Evolutionary conservation across 53 echinoderm and acorn worm genomes (phyloP).

Genomic region (Mesocentrotus franciscanus): DNA sequence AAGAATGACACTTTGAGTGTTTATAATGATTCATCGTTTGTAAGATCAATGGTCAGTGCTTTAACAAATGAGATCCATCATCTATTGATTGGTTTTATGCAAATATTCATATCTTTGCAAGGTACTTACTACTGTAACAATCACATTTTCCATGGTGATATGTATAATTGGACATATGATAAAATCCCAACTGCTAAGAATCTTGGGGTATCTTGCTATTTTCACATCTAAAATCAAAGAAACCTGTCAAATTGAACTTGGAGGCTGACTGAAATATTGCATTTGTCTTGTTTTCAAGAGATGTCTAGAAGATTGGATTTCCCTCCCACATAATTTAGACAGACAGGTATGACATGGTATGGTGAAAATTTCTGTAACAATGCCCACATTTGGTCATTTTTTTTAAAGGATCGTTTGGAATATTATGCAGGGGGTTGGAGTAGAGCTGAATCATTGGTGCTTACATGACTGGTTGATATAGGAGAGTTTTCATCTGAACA

Average conservation of each 20-base stretch:
- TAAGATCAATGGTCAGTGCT: conserved; percentile 58
- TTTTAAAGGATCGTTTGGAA: neutral
- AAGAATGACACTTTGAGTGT: conserved; percentile 20
- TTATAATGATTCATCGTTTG: conserved; percentile 39
- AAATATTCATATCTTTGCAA: conserved; percentile 33
- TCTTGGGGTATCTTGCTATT: too few species aligned
- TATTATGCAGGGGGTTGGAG: neutral
- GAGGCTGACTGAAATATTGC: neutral
- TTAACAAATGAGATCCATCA: neutral
- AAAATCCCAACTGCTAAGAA: too few species aligned
- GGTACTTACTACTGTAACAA: neutral
- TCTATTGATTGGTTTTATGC: conserved; percentile 33
- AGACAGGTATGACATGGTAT: too few species aligned
- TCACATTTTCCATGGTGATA: too few species aligned
- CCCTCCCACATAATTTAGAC: neutral
- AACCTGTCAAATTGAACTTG: neutral
- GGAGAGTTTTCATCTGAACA: conserved; percentile 9
- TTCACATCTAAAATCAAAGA: neutral
- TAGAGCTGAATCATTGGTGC: neutral
- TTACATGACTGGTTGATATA: conserved; percentile 11
- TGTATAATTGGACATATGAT: too few species aligned
- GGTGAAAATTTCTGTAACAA: too few species aligned
- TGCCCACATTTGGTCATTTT: neutral
- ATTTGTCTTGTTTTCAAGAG: neutral
- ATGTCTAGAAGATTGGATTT: neutral